Evolutionary conservation across 2,113 vertebrate genomes (phyloP).

Genomic region (Pachyramphus minor): DNA sequence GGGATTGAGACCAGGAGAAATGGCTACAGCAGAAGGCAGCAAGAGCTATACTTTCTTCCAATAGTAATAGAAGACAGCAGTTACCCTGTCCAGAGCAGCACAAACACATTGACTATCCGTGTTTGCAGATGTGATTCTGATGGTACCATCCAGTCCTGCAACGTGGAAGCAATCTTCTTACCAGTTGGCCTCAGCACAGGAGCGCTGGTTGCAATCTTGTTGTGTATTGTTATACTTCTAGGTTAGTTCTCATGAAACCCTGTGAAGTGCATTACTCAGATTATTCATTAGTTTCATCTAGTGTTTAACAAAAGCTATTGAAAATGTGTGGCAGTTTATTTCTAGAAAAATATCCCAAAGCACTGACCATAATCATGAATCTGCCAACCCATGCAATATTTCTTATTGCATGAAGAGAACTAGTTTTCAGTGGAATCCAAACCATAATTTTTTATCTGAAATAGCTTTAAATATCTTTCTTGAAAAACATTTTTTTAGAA

Average conservation of each 20-base stretch:
- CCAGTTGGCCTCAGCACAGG: conserved; percentile 97
- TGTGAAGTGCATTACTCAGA: background rate
- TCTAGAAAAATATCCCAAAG: background rate
- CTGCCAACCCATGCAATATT: background rate
- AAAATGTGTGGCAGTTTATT: background rate
- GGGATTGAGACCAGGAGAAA: conserved; percentile 87
- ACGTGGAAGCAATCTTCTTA: conserved; percentile 92
- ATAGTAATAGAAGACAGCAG: conserved; percentile 92
- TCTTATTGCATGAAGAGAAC: background rate
- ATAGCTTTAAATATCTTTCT: background rate
- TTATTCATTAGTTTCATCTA: background rate
- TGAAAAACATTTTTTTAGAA: background rate
- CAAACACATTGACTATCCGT: conserved; percentile 90
- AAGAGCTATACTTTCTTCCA: conserved; percentile 89
- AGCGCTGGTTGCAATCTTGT: conserved; percentile 91
- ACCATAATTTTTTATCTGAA: background rate
- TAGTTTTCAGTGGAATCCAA: background rate
- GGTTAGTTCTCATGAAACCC: conserved; percentile 75
- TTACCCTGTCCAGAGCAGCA: conserved; percentile 93
- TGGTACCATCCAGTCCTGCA: conserved; percentile 90
- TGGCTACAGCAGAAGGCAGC: conserved; percentile 87
- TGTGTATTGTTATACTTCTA: conserved; percentile 92
- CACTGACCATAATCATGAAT: background rate
- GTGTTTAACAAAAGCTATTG: background rate
- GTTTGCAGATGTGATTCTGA: conserved; percentile 92